phyloP scores from a whole-genome alignment of 2,888 invertebrate genomes.

The Calliscelio sp. region DNA sequence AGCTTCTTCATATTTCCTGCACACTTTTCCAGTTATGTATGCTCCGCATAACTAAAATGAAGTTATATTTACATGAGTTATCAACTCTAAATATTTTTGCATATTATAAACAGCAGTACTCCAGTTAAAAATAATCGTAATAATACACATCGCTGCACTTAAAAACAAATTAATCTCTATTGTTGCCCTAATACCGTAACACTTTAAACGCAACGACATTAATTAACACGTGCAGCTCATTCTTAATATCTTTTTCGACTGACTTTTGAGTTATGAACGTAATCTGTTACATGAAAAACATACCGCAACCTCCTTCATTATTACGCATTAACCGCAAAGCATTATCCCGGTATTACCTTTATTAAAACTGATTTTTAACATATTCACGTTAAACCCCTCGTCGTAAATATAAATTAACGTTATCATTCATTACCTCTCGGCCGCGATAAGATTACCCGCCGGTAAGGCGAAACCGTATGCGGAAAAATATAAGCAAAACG shows the following conservation, averaged over 20 bases:
- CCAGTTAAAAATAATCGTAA: too few species aligned
- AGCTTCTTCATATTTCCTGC: too few species aligned
- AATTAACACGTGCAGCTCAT: too few species aligned
- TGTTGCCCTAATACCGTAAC: too few species aligned
- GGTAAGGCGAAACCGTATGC: slow-evolving; percentile 8
- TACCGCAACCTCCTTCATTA: not conserved
- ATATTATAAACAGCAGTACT: too few species aligned
- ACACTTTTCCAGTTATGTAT: too few species aligned
- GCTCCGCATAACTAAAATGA: too few species aligned
- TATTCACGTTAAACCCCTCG: slow-evolving; percentile 31
- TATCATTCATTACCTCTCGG: slow-evolving; percentile 32
- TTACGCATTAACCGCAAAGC: slow-evolving; percentile 24
- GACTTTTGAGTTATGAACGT: slow-evolving; percentile 12
- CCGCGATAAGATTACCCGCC: slow-evolving; percentile 44
- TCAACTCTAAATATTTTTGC: too few species aligned
- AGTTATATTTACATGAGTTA: too few species aligned
- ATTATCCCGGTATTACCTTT: slow-evolving; percentile 38
- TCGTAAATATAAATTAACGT: slow-evolving; percentile 56
- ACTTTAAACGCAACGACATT: too few species aligned
- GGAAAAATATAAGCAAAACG: not conserved
- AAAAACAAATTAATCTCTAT: too few species aligned
- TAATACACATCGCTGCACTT: too few species aligned
- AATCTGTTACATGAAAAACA: not conserved
- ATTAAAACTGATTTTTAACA: slow-evolving; percentile 63
- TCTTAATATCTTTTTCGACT: not conserved